Conservation (phyloP, 2,888 invertebrate genomes). For the Agonum fuliginosum region DNA sequence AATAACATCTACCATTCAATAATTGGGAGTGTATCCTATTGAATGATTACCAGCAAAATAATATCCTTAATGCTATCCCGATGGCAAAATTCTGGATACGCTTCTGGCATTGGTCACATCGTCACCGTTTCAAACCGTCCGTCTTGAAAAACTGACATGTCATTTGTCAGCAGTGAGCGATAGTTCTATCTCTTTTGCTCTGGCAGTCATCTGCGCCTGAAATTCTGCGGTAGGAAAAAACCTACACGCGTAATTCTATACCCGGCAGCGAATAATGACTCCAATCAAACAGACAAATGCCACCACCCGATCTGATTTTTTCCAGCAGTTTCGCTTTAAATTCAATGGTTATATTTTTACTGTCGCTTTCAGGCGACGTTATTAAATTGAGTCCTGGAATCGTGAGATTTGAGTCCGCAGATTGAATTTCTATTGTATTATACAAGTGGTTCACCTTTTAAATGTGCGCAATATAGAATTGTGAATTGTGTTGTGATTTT, state of each 20-base stretch:
- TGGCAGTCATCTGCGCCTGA: neutral
- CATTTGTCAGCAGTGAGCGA: slow-evolving; percentile 37
- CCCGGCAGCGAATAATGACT: slow-evolving; percentile 22
- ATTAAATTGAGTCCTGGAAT: slow-evolving; percentile 1
- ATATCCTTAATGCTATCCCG: too few relatives aligned
- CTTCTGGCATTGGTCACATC: neutral
- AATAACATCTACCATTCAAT: too few relatives aligned
- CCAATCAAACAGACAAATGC: slow-evolving; percentile 47
- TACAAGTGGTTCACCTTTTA: slow-evolving; percentile 5
- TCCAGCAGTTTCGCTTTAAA: slow-evolving; percentile 38
- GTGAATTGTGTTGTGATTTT: slow-evolving; percentile 26
- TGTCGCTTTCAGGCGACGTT: slow-evolving; percentile 19
- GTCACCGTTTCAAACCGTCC: slow-evolving; percentile 32
- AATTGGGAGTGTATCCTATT: too few relatives aligned
- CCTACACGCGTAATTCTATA: slow-evolving; percentile 37
- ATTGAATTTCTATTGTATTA: neutral
- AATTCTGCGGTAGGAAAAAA: slow-evolving; percentile 19
- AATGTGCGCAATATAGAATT: neutral
- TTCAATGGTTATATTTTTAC: slow-evolving; percentile 25
- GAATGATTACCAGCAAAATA: too few relatives aligned
- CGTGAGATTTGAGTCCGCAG: neutral
- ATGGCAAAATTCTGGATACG: too few relatives aligned
- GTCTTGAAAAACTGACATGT: slow-evolving; percentile 43
- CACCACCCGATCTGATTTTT: slow-evolving; percentile 37
- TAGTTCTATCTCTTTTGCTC: slow-evolving; percentile 9